Base-by-base conservation (phyloP, 2,888 invertebrate genomes). In the Ganaspis brasiliensis region DNA sequence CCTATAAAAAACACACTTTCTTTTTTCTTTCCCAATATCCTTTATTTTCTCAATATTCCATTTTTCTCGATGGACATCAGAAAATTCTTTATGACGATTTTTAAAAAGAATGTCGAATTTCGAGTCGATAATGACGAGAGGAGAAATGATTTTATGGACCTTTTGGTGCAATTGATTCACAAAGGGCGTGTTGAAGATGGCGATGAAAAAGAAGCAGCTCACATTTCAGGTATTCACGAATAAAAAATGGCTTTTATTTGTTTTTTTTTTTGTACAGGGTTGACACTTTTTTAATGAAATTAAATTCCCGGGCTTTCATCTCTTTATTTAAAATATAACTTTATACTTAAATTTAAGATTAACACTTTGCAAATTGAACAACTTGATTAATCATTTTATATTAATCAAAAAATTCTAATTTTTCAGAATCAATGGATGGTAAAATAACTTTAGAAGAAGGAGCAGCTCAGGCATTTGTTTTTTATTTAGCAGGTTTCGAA, bases 401-500 rank as follows among this genome's bases (percentile, higher is more conserved):
- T n/a, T n/a, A n/a, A n/a, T n/a, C n/a, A n/a, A n/a, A n/a, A n/a
- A n/a, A n/a, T n/a, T n/a, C n/a, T n/a, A n/a, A n/a, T 12, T 19
- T 74, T 73, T 24, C 21, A 78, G 77, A 78, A 61, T 49, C 59
- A 0, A 14, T 26, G 8, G 79, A 78, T 35, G 81, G 79, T 35
- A 83, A 84, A 80, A 56, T 84, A 14, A 92, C 91, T 5, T 82
- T 90, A 35, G 82, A 91, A 71, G 92, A 92, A 84, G 91, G 90
- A 8, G 92, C 92, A 0, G 92, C 93, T 0, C 92, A 93, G 81
- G 92, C 92, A 0, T 92, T 92, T 79, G 91, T 92, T 12, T 92
- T 92, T 82, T 92, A 92, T 78, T 76, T 92, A 67, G 93, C 93
- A 19, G 93, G 93, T 5, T 93, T 92, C 80, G 93, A 93, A 85